Evolutionary conservation across 2,113 vertebrate genomes (phyloP).

Genomic region (Macroglossus sobrinus): DNA sequence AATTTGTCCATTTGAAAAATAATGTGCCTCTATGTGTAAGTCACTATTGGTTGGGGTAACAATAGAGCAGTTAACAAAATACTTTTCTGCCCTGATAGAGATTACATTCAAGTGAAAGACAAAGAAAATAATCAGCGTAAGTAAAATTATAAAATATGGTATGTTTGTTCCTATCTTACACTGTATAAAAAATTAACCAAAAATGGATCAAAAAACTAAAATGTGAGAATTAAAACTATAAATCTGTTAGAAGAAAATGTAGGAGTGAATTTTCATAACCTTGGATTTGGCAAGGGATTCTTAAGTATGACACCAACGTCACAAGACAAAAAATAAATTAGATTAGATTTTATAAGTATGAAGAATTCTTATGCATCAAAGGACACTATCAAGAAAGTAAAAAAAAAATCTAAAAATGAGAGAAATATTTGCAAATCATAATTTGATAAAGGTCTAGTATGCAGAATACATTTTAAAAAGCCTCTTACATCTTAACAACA

Average conservation of each 20-base stretch:
- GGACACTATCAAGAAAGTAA: background rate
- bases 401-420: background rate
- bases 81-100: background rate
- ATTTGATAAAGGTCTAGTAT: background rate
- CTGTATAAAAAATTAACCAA: background rate
- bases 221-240: background rate
- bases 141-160: background rate
- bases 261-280: background rate
- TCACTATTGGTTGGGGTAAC: background rate
- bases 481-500: background rate
- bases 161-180: background rate
- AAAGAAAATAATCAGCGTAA: background rate
- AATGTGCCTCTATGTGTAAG: background rate
- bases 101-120: background rate
- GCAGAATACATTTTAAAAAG: background rate
- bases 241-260: background rate
- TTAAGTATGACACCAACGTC: background rate
- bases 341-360: background rate
- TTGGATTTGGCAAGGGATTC: background rate
- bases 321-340: background rate
- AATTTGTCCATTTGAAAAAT: background rate
- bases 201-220: background rate
- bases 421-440: background rate
- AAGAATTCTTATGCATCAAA: background rate
- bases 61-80: background rate